phyloP scores from a whole-genome alignment of 2,113 vertebrate species.

The Sisor rabdophorus region DNA sequence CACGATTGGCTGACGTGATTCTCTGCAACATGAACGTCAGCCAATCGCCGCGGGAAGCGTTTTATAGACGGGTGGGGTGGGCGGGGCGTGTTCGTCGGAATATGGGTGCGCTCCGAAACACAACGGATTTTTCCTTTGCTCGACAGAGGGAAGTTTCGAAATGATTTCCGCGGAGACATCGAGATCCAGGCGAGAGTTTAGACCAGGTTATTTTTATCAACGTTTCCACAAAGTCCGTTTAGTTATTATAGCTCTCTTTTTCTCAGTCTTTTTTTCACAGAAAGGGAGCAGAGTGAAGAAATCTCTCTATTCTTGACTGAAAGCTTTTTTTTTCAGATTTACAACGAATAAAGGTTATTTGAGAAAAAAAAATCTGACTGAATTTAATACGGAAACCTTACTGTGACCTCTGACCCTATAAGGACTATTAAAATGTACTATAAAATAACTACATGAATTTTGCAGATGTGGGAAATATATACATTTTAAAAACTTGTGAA shows the following conservation, averaged over 20 bases:
- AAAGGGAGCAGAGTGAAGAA: neutral
- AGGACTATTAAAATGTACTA: neutral
- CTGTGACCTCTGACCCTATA: neutral
- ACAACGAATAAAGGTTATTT: neutral
- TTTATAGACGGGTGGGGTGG: no score
- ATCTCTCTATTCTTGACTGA: neutral
- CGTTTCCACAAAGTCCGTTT: neutral
- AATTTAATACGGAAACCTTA: neutral
- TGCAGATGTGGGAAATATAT: neutral
- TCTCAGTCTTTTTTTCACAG: neutral
- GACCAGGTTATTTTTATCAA: neutral
- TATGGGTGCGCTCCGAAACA: neutral
- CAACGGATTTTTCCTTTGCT: slow-evolving; percentile 7
- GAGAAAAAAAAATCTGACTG: no score
- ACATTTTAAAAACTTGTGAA: neutral
- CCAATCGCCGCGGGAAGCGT: neutral
- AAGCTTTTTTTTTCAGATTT: neutral
- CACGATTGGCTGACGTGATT: neutral
- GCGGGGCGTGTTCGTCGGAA: neutral
- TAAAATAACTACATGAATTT: neutral
- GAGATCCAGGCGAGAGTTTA: neutral
- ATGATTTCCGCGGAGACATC: neutral
- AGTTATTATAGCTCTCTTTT: neutral
- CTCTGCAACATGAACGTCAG: no score
- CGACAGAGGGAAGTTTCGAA: slow-evolving; percentile 16